phyloP scores from a whole-genome alignment of 1,140 invertebrate genomes.

The Apis laboriosa region DNA sequence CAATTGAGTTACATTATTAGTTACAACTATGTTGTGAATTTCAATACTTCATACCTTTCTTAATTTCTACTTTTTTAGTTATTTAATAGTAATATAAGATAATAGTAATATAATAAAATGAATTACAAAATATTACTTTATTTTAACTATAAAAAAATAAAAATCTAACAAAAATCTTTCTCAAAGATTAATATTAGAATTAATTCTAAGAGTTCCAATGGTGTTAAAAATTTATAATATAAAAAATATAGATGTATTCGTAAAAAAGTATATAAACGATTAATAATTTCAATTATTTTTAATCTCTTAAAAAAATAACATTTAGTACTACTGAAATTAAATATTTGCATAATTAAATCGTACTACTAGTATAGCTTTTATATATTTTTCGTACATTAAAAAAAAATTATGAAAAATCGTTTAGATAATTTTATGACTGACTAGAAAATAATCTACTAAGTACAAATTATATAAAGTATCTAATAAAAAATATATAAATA shows the following conservation, averaged over 20 bases:
- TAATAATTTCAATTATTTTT: conserved; percentile 21
- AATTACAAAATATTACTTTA: conserved; percentile 8
- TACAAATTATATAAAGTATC: conserved; percentile 25
- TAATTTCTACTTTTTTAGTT: background rate
- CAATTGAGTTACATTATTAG: conserved; percentile 10
- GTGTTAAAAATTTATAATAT: conserved; percentile 17
- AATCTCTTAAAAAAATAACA: conserved; percentile 1
- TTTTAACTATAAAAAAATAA: background rate
- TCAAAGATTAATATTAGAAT: conserved; percentile 21
- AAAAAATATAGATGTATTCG: conserved; percentile 21
- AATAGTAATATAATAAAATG: conserved; percentile 11
- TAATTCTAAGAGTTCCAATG: conserved; percentile 16
- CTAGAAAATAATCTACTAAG: conserved; percentile 37
- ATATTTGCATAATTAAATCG: background rate
- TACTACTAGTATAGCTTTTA: background rate
- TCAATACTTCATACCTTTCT: background rate
- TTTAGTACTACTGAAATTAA: background rate
- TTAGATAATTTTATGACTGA: conserved; percentile 29
- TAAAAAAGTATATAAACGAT: conserved; percentile 1
- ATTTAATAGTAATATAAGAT: background rate
- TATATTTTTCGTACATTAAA: conserved; percentile 10
- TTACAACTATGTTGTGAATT: background rate
- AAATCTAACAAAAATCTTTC: background rate
- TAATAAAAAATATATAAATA: background rate
- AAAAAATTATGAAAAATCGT: background rate